Base-by-base conservation (phyloP, 2,888 invertebrate species). In the Lasioglossum vierecki region DNA sequence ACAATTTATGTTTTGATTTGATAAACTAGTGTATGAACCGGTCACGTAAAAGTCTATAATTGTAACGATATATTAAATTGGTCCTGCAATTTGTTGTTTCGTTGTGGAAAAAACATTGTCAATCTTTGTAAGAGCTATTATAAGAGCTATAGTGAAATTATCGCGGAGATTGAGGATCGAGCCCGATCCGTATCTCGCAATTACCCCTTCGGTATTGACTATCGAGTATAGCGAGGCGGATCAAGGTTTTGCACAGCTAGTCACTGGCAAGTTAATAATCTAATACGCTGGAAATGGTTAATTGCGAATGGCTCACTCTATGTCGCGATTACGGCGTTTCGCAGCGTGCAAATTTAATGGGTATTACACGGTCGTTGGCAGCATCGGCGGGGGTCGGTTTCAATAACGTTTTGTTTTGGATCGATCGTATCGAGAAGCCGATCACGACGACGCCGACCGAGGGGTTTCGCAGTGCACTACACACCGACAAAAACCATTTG, bases 261-360 rank as follows among this genome's bases (percentile, higher is more conserved):
- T 76, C 70, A 44, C 53, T 77, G 75, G 18, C 57, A 75, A 82
- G 82, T 86, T 84, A 74, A 88, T 84, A 86, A 88, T 82, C 88
- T 85, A 88, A 88, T 86, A 84, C 80, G 82, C 53, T 76, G 79
- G 68, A 73, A 80, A 76, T 66, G 66, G 60, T 71, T 86, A 86
- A 88, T 88, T 86, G 79, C 76, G 84, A 80, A 81, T 44, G 76
- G 81, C 77, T 81, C 83, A 41, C 39, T 53, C 80, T 73, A 72
- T 57, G 68, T 46, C 71, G 74, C 73, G 78, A 83, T 79, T 77
- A 76, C 77, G 71, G 78, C 60, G 73, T 86, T 80, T 80, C 70
- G 57, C 26, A 41, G 57, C 71, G 60, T 57, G 35, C 53, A 49
- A 79, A 66, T 77, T 80, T 68, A 53, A 60, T 63, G 46, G 74